Percentiles rank a stretch among this genome's conserved stretches.
Evolutionary conservation across 2,888 invertebrate species (phyloP).

Genomic region (Meliscaeva auricollis): DNA sequence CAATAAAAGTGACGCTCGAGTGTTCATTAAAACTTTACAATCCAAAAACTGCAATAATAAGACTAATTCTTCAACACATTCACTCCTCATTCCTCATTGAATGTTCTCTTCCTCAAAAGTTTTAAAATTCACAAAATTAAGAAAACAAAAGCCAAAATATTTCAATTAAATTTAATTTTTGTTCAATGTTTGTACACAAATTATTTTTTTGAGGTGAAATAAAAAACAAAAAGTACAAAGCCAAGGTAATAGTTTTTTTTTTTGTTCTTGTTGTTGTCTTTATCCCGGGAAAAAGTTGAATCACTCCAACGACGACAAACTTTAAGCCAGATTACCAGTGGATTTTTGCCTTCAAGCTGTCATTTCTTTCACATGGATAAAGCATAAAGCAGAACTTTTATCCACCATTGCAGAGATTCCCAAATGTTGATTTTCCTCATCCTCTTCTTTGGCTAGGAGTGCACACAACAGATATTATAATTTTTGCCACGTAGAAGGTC

Average conservation of each 20-base stretch:
- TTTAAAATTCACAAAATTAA: background rate
- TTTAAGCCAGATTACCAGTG: constrained; percentile 3
- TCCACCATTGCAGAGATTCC: constrained; percentile 23
- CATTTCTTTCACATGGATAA: constrained; percentile 34
- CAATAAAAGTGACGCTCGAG: background rate
- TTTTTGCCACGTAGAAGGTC: background rate
- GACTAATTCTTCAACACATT: background rate
- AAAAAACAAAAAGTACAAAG: too few relatives aligned
- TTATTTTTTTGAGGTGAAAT: background rate
- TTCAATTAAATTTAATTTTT: constrained; percentile 11
- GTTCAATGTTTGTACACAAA: background rate
- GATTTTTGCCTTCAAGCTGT: constrained; percentile 52
- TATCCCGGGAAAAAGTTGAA: background rate
- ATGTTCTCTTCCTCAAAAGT: background rate
- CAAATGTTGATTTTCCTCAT: constrained; percentile 15
- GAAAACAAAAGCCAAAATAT: background rate
- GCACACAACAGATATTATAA: constrained; percentile 9
- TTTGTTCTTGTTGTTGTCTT: background rate
- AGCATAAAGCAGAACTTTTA: constrained; percentile 3
- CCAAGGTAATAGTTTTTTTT: background rate
- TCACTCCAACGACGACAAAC: constrained; percentile 7
- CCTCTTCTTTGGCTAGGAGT: background rate
- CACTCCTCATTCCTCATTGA: background rate
- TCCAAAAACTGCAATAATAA: background rate
- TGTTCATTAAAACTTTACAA: background rate